phyloP scores from a whole-genome alignment of 2,888 invertebrate species.

The Epinotia brunnichana region DNA sequence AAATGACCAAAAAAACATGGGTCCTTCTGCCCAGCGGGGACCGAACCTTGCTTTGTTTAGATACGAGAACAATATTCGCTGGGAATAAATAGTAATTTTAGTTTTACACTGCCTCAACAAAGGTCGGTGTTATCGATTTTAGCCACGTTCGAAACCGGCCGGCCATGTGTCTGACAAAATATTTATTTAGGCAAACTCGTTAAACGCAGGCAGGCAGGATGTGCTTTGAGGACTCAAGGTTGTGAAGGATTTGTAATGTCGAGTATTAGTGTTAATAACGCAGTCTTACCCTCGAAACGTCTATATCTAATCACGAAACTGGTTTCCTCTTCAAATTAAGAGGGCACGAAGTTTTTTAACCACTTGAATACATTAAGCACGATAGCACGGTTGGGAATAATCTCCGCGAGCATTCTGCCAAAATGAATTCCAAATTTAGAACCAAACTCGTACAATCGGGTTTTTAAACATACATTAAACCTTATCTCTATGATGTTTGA shows the following conservation, averaged over 20 bases:
- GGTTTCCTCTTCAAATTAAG: conserved; percentile 41
- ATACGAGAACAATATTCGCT: conserved; percentile 67
- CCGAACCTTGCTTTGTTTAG: conserved; percentile 58
- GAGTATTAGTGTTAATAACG: conserved; percentile 42
- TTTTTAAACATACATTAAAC: neutral
- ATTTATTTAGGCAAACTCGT: conserved; percentile 81
- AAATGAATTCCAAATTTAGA: conserved; percentile 31
- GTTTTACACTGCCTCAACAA: conserved; percentile 55
- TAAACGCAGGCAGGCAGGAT: conserved; percentile 77
- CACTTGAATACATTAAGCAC: conserved; percentile 42
- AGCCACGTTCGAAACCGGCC: conserved; percentile 59
- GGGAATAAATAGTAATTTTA: conserved; percentile 69
- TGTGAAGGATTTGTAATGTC: conserved; percentile 60
- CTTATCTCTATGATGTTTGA: conserved; percentile 10
- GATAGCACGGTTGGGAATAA: conserved; percentile 38
- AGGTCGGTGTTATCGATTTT: conserved; percentile 55
- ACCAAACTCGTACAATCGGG: conserved; percentile 1
- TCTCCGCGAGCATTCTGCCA: conserved; percentile 37
- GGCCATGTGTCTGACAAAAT: conserved; percentile 72
- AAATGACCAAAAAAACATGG: conserved; percentile 62
- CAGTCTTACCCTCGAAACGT: conserved; percentile 24
- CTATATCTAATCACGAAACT: conserved; percentile 39
- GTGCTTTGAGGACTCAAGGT: conserved; percentile 80
- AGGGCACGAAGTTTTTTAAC: conserved; percentile 35
- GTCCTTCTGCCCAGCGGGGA: conserved; percentile 71